Base-by-base conservation (phyloP, 2,888 invertebrate species). In the Leptothorax acervorum region DNA sequence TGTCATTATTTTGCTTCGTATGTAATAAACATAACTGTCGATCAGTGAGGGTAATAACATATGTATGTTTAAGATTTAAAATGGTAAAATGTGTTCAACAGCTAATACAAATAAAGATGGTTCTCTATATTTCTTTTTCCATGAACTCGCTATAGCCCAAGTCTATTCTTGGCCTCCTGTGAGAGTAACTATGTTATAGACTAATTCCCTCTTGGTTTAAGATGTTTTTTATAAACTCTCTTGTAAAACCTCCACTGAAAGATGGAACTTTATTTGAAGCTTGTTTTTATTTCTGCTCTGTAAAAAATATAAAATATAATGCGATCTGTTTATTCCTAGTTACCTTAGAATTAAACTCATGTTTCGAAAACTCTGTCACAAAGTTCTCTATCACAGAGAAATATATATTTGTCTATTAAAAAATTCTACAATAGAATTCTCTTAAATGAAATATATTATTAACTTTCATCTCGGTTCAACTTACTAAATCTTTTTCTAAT, bases 1-100 rank as follows among this genome's bases (percentile, higher is more conserved):
- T 45, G 35, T 76, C 28, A 71, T 79, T 79, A 71, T 57, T 81
- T 81, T 81, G 60, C 39, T 81, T 81, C 45, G 15, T 35, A 70
- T 70, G n/a, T 60, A 57, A 79, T 79, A 63, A 51, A 65, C 66
- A 65, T 76, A 76, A 66, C 23, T 60, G 48, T 81, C 71, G 23
- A 73, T 73, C 79, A 81, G 60, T 73, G 60, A 73, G 60, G 79
- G 39, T 81, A 81, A 81, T 73, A 81, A 81, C 79, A 81, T 5
- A 35, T 86, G 55, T 68, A 76, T 85, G 83, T 83, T 84, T 78
- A 75, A 88, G 57, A 86, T 78, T 75, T 45, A 48, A 81, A 74
- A 86, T 85, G 85, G 53, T 78, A 62, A 85, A 88, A 88, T 74
- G 85, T 88, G 75, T 84, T 82, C 82, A 78, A 53, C 81, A 57